Conservation (phyloP, 2,888 invertebrate species). For the Acholoe squamosa region DNA sequence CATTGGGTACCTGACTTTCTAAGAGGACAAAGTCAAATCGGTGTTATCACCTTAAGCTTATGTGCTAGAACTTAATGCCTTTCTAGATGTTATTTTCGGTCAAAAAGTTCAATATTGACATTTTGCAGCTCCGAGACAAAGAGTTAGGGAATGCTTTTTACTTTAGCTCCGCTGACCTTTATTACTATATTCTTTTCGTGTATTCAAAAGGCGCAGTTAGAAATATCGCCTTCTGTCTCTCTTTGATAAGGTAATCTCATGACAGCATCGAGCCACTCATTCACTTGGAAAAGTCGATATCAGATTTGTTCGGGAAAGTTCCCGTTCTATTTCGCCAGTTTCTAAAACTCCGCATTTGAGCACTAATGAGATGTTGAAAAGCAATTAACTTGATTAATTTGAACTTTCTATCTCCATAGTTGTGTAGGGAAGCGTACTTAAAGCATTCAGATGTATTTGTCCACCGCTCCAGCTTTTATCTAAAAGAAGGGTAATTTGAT, state of each 20-base stretch:
- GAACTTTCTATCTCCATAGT: neutral
- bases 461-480: neutral
- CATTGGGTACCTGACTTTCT: neutral
- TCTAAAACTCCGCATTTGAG: neutral
- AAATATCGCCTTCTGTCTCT: neutral
- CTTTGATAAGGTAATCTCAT: constrained; percentile 14
- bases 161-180: neutral
- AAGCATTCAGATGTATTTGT: neutral
- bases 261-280: neutral
- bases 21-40: neutral
- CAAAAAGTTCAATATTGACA: constrained; percentile 23
- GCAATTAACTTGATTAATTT: constrained; percentile 34
- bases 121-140: neutral
- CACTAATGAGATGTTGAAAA: neutral
- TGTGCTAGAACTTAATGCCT: neutral
- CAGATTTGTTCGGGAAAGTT: neutral
- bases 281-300: constrained; percentile 20
- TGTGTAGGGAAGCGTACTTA: neutral
- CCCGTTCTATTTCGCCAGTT: neutral
- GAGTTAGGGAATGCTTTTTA: neutral
- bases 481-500: neutral
- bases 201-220: neutral
- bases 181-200: neutral
- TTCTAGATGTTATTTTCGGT: neutral
- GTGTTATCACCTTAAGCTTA: neutral